Percentiles rank a stretch among this genome's conserved stretches.
Conservation (phyloP, 2,113 vertebrate species). For the Plecturocebus donacophilus region DNA sequence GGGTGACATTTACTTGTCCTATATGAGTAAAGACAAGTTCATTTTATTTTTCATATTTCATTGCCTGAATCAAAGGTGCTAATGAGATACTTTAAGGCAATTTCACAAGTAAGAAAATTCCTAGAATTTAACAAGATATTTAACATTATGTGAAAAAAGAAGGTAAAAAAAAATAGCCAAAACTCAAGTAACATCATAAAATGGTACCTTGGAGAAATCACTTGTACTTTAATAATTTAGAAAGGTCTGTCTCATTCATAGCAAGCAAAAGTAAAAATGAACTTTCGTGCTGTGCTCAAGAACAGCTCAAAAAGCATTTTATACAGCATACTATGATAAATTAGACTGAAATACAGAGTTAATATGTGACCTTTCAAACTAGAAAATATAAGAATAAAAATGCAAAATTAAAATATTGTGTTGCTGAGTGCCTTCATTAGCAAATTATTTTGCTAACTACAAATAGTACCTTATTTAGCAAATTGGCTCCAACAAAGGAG, state of each 20-base stretch:
- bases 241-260: slow-evolving; percentile 65
- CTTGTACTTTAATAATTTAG: slow-evolving; percentile 74
- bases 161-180: slow-evolving; percentile 7
- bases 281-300: slow-evolving; percentile 43
- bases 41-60: background rate
- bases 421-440: background rate
- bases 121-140: slow-evolving; percentile 66
- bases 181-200: slow-evolving; percentile 66
- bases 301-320: slow-evolving; percentile 63
- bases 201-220: slow-evolving; percentile 68
- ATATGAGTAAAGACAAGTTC: background rate
- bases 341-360: slow-evolving; percentile 43
- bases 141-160: slow-evolving; percentile 59
- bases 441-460: background rate
- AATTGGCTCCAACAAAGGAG: background rate
- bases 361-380: slow-evolving; percentile 27
- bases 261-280: slow-evolving; percentile 66
- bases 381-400: background rate
- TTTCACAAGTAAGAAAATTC: slow-evolving; percentile 60
- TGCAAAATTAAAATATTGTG: background rate
- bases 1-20: background rate
- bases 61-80: background rate
- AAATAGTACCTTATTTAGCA: background rate
- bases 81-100: slow-evolving; percentile 28
- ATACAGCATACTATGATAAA: background rate